These are phyloP conservation scores for Zonitis immaculata DNA, from an alignment of 2,888 invertebrate genomes.

Conservation along the genomic window DNA sequence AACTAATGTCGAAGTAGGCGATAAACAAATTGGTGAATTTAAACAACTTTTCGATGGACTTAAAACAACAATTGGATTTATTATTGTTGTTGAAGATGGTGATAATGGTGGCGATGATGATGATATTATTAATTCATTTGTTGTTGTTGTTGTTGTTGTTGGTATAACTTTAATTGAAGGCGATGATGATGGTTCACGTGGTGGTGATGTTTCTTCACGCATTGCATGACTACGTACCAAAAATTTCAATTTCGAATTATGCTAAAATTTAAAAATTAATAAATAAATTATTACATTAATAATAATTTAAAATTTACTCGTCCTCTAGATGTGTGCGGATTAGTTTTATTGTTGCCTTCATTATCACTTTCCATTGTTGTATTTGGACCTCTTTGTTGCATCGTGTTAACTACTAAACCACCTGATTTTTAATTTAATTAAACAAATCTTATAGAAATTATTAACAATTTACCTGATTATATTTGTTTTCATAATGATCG, in stretches of 20 bases:
- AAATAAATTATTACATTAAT: slow-evolving; percentile 1
- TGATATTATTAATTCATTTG: slow-evolving; percentile 15
- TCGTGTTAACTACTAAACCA: slow-evolving; percentile 34
- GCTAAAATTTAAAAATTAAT: slow-evolving; percentile 47
- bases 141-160: slow-evolving; percentile 30
- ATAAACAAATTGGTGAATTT: slow-evolving; percentile 28
- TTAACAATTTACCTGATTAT: neutral
- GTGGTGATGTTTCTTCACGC: slow-evolving; percentile 70
- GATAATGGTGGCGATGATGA: slow-evolving; percentile 10
- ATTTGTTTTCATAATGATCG: neutral
- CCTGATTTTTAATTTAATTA: neutral
- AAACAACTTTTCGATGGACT: slow-evolving; percentile 41
- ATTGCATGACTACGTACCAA: slow-evolving; percentile 87
- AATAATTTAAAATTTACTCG: slow-evolving; percentile 25
- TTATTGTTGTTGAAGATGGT: too few species aligned
- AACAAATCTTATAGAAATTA: neutral
- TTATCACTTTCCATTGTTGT: slow-evolving; percentile 37
- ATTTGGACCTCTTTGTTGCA: slow-evolving; percentile 38
- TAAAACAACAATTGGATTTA: slow-evolving; percentile 37
- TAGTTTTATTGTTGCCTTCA: slow-evolving; percentile 26
- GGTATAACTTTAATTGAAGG: slow-evolving; percentile 44
- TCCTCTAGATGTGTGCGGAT: slow-evolving; percentile 27
- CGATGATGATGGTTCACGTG: slow-evolving; percentile 49
- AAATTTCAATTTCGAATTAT: slow-evolving; percentile 72
- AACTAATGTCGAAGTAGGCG: slow-evolving; percentile 41